Conservation (phyloP, 2,113 vertebrate species). For the Ivindomyrus marchei region DNA sequence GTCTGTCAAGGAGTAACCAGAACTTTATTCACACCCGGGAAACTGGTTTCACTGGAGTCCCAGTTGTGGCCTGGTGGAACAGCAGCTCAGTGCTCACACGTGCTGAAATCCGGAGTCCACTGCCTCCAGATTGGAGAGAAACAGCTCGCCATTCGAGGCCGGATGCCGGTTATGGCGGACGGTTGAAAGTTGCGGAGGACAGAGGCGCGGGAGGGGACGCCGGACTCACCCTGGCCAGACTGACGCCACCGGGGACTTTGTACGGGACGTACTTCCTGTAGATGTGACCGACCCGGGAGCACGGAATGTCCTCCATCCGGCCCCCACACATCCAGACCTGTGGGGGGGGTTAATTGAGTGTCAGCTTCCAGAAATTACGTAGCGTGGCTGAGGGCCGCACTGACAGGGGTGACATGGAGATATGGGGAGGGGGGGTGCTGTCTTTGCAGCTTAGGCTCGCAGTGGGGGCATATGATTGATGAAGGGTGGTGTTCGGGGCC, state of each 20-base stretch:
- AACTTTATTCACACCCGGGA: neutral
- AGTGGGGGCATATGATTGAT: neutral
- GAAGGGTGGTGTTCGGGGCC: neutral
- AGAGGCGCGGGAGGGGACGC: neutral
- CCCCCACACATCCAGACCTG: constrained; percentile 71
- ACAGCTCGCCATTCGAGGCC: neutral
- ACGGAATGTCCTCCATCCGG: constrained; percentile 71
- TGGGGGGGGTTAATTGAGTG: neutral
- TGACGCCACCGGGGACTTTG: constrained; percentile 90
- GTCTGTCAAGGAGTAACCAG: neutral
- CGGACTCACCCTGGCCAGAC: constrained; percentile 77
- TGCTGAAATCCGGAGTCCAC: neutral
- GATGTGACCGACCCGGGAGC: constrained; percentile 94
- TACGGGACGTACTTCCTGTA: constrained; percentile 97
- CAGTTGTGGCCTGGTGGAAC: neutral
- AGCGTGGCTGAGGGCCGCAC: neutral
- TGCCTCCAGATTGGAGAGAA: neutral
- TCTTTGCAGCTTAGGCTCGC: neutral
- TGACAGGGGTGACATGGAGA: neutral
- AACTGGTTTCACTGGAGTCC: neutral
- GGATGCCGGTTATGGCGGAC: neutral
- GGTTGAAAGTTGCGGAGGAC: neutral
- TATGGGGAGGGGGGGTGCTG: neutral
- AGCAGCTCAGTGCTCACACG: neutral
- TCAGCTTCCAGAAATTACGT: neutral